phyloP scores from a whole-genome alignment of 2,888 invertebrate genomes.

The Oasisia sp. region DNA sequence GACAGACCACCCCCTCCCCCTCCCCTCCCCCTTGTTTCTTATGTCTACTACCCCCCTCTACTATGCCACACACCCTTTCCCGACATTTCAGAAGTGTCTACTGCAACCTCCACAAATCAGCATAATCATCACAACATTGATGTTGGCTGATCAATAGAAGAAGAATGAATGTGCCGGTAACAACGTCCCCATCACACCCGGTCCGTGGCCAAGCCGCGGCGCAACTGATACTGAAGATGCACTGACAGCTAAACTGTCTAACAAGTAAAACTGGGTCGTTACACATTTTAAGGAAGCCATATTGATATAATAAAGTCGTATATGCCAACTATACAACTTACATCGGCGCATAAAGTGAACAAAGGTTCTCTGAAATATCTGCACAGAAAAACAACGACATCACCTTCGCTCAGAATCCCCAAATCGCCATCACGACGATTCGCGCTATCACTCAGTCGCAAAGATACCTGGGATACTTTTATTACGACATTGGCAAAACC shows the following conservation, averaged over 20 bases:
- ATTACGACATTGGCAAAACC: background rate
- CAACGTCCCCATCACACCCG: background rate
- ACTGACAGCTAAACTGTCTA: background rate
- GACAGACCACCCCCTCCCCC: too few relatives aligned
- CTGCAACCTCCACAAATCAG: too few relatives aligned
- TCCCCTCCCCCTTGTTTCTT: too few relatives aligned
- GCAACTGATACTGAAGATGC: background rate
- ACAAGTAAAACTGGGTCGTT: background rate
- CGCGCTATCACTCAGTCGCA: conserved; percentile 1
- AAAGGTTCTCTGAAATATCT: background rate
- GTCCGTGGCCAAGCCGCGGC: background rate
- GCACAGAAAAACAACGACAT: background rate
- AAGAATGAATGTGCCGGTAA: background rate
- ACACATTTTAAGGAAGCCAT: background rate
- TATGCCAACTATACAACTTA: background rate
- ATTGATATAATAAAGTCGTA: background rate
- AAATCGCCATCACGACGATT: background rate
- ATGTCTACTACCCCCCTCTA: too few relatives aligned
- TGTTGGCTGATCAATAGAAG: too few relatives aligned
- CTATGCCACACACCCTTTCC: too few relatives aligned
- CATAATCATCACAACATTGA: too few relatives aligned
- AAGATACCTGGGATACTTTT: background rate
- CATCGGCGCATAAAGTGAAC: background rate
- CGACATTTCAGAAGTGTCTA: too few relatives aligned
- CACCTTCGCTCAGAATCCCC: background rate